These are phyloP conservation scores for Forficula auricularia DNA, from an alignment of 1,140 invertebrate genomes.

Conservation along the genomic window DNA sequence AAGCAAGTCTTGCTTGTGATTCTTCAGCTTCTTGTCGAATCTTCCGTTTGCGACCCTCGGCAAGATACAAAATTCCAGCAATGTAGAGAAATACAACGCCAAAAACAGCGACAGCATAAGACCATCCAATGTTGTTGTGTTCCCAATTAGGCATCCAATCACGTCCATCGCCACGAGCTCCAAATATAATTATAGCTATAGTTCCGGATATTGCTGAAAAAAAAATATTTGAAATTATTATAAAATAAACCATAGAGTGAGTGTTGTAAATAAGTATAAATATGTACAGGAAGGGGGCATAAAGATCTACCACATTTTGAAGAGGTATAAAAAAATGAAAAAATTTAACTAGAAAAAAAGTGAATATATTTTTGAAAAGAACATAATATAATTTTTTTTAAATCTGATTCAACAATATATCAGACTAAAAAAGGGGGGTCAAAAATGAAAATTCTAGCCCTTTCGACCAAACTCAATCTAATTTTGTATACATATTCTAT, in stretches of 20 bases:
- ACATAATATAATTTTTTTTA: too few species aligned
- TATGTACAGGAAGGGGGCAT: too few species aligned
- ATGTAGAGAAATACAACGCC: conserved; percentile 54
- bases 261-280: too few species aligned
- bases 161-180: conserved; percentile 68
- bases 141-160: conserved; percentile 96
- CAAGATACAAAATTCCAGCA: conserved; percentile 52
- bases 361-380: too few species aligned
- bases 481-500: too few species aligned
- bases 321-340: too few species aligned
- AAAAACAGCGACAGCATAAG: conserved; percentile 69
- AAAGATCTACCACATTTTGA: too few species aligned
- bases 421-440: too few species aligned
- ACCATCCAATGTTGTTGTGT: conserved; percentile 90
- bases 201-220: conserved; percentile 48
- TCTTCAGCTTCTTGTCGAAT: conserved; percentile 41
- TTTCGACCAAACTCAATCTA: too few species aligned
- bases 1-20: conserved; percentile 14
- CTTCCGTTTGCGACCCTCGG: conserved; percentile 59
- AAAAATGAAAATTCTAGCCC: too few species aligned
- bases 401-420: too few species aligned
- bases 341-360: too few species aligned
- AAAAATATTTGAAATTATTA: conserved; percentile 8
- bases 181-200: conserved; percentile 61
- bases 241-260: conserved; percentile 16